Evolutionary conservation across 35 echinoderm and acorn worm genomes (phyloP), one percentile per base, ranked within the genome.

Genomic region (Lytechinus pictus): DNA sequence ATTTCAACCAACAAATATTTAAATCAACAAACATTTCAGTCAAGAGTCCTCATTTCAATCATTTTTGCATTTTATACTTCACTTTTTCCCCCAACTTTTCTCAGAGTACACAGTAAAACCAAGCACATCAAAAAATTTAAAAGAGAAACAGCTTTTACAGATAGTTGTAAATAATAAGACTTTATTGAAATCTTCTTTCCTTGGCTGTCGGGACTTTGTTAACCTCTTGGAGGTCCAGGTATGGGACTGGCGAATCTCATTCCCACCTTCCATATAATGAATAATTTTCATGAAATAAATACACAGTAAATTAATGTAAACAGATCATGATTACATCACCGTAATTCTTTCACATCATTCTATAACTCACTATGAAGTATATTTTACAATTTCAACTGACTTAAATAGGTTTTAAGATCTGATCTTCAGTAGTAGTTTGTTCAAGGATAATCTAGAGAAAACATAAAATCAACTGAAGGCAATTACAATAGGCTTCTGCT

Each of bases 101-200:
- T 88, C 86, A 88, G 4, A n/a, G 2, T 88, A 51, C 86, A 88
- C 16, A 28, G 9, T 9, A 16, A 27, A 27, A 88, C 86, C 6
- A 29, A 44, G 33, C 9, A 94, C 92, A 94, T 8, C 24, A 93
- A 54, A 27, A 10, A 93, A 54, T 9, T 52, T 4, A 58, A 94
- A 44, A 33, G 27, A 57, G 33, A 66, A 1, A 71, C 27, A 66
- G 55, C 12, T 94, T 61, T 86, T 29, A 61, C 94, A 94, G 53
- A 28, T 90, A 90, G 88, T 90, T 90, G 88, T 90, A 90, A 90
- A 90, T 90, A 52, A 90, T 90, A 90, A 19, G 88, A 90, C 28
- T 90, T 90, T 90, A 90, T 90, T 90, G 88, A 90, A 90, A 12
- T 21, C 24, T 90, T 44, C 66, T 79, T 79, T 79, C 92, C 92